Evolutionary conservation across 2,888 invertebrate genomes (phyloP).

Genomic region (Eupithecia centaureata): DNA sequence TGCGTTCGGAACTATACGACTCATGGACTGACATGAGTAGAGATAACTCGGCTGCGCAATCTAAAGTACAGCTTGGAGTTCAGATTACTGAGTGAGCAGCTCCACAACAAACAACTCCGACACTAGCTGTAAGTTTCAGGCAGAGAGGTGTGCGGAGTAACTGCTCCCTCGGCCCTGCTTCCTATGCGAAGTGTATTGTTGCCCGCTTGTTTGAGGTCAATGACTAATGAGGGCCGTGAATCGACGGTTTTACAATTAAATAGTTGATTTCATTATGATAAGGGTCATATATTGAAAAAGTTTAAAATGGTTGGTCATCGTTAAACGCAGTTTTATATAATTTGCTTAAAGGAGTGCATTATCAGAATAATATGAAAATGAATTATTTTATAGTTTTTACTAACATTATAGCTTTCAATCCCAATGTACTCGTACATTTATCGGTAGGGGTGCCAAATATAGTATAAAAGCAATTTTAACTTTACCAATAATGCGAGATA

Average conservation of each 20-base stretch:
- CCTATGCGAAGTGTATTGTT: conserved; percentile 10
- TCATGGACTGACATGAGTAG: too few species aligned
- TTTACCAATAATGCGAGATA: neutral
- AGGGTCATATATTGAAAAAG: conserved; percentile 51
- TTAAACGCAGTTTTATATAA: neutral
- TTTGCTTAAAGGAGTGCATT: neutral
- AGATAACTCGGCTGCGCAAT: neutral
- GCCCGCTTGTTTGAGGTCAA: conserved; percentile 74
- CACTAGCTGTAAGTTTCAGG: too few species aligned
- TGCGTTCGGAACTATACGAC: too few species aligned
- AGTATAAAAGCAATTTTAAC: neutral
- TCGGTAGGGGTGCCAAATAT: neutral
- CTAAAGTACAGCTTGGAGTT: neutral
- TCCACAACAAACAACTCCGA: neutral
- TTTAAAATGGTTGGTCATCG: conserved; percentile 28
- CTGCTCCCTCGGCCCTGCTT: conserved; percentile 11
- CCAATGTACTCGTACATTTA: neutral
- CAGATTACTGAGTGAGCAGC: neutral
- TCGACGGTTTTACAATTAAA: conserved; percentile 62
- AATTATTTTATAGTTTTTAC: neutral
- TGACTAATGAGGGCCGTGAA: conserved; percentile 79
- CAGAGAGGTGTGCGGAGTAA: too few species aligned
- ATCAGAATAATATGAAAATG: neutral
- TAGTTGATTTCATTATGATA: conserved; percentile 61
- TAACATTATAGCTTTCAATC: neutral